A percentile compares a stretch with the other conserved stretches of the same genome.
Evolutionary conservation across 2,797 vertebrate genomes (phyloP).

Genomic region (Hyperoplus immaculatus): DNA sequence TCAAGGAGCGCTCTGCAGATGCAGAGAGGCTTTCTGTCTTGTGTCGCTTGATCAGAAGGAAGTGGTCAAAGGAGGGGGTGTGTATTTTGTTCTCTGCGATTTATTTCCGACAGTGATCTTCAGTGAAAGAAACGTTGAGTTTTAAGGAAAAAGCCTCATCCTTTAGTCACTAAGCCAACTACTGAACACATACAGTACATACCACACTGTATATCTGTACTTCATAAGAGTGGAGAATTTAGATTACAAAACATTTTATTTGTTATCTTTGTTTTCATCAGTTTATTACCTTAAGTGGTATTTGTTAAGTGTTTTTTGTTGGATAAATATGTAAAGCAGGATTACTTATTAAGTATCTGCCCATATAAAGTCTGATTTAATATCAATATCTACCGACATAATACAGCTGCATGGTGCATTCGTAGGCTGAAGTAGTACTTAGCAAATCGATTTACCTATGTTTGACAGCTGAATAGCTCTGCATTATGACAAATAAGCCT

Average conservation of each 20-base stretch:
- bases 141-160: slow-evolving; percentile 13
- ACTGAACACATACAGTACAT: not conserved
- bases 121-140: slow-evolving; percentile 37
- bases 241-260: not conserved
- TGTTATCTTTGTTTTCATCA: not conserved
- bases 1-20: slow-evolving; percentile 26
- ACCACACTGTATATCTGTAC: not conserved
- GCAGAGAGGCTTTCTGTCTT: slow-evolving; percentile 23
- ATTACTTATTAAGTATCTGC: not conserved
- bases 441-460: not conserved
- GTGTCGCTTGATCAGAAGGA: slow-evolving; percentile 7
- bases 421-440: not conserved
- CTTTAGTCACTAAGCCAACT: slow-evolving; percentile 20
- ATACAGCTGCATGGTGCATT: not conserved
- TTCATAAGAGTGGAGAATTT: not conserved
- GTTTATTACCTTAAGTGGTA: no score
- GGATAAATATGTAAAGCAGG: not conserved
- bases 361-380: not conserved
- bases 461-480: slow-evolving; percentile 10
- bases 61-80: not conserved
- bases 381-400: not conserved
- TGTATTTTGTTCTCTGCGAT: slow-evolving; percentile 62
- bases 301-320: not conserved
- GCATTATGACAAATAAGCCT: not conserved
- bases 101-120: slow-evolving; percentile 55